Evolutionary conservation across 1,140 invertebrate species (phyloP).

Genomic region (Hypsibius dujardini): DNA sequence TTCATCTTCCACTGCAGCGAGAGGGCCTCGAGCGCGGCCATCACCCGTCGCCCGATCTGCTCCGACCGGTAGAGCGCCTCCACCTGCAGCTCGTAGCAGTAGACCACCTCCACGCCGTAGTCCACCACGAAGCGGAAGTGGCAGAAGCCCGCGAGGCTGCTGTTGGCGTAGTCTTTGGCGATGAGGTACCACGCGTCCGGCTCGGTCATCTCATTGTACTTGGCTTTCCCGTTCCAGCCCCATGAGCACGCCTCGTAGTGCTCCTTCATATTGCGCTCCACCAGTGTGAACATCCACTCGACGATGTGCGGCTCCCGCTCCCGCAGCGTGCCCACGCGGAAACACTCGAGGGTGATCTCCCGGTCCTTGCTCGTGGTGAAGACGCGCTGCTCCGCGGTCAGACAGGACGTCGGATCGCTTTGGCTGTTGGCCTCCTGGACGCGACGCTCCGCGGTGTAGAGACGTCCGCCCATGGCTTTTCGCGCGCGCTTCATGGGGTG

Average conservation of each 20-base stretch:
- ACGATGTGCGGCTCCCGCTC: conserved; percentile 5
- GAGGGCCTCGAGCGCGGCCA: conserved; percentile 55
- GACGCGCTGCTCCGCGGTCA: not conserved
- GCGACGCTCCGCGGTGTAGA: conserved; percentile 12
- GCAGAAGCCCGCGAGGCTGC: conserved; percentile 45
- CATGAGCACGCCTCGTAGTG: conserved; percentile 47
- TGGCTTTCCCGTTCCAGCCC: conserved; percentile 48
- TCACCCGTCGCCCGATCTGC: conserved; percentile 60
- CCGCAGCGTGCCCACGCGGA: not conserved
- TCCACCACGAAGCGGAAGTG: conserved; percentile 69
- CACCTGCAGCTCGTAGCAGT: conserved; percentile 70
- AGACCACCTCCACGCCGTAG: conserved; percentile 52
- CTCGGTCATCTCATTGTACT: conserved; percentile 46
- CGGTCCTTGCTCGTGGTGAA: not conserved
- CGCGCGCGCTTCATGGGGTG: not conserved
- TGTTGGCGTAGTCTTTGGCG: conserved; percentile 33
- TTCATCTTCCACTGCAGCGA: conserved; percentile 46
- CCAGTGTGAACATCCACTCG: conserved; percentile 8
- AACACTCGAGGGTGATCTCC: conserved; percentile 7
- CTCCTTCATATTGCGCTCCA: conserved; percentile 5
- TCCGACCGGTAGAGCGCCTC: conserved; percentile 44
- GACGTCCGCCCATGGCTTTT: not conserved
- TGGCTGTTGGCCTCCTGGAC: not conserved
- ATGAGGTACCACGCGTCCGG: conserved; percentile 45
- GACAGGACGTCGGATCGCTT: not conserved